Base-by-base conservation (phyloP, 2,888 invertebrate genomes). In the Metellina segmentata region DNA sequence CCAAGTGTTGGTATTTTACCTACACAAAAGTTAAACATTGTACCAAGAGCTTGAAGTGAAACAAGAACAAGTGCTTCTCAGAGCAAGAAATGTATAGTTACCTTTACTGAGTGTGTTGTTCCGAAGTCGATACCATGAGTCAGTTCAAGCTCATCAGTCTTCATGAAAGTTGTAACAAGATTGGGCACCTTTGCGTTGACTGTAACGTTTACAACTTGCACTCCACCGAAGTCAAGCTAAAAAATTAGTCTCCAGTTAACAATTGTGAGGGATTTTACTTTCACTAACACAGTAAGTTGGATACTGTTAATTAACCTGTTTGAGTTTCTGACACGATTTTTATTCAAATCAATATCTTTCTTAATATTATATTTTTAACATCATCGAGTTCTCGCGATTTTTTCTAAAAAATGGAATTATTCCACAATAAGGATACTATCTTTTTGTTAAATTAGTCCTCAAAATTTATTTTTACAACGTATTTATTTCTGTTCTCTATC, bases 91-190 rank as follows among this genome's bases (percentile, higher is more conserved):
- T 5, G 16, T 20, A 16, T 69, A 0, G 16, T 61, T 78, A 92
- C 92, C 83, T 87, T 87, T 7, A 92, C 92, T 11, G 87, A 88
- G 5, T 90, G 83, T 19, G 52, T 19, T 8, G 90, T 90, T 72
- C 90, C 90, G 34, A 92, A 90, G 53, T 98, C 98, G 94, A 98
- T 96, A 0, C 98, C 98, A 0, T 97, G 96, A 0, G 97, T 96
- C 74, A 98, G 94, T 94, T 98, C 97, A 93, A 98, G 96, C 82
- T 97, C 97, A 89, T 97, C 97, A 95, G 97, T 96, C 95, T 97
- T 97, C 98, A 98, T 98, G 90, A 87, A 93, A 7, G 93, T 93
- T 19, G 91, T 91, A n/a, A 93, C 81, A 0, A 91, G 51, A 69
- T 93, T 93, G 13, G 83, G 82, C 16, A 83, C 85, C 48, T 93